Evolutionary conservation across 2,888 invertebrate genomes (phyloP), one percentile per base, ranked within the genome.

Genomic region (Melanargia galathea): DNA sequence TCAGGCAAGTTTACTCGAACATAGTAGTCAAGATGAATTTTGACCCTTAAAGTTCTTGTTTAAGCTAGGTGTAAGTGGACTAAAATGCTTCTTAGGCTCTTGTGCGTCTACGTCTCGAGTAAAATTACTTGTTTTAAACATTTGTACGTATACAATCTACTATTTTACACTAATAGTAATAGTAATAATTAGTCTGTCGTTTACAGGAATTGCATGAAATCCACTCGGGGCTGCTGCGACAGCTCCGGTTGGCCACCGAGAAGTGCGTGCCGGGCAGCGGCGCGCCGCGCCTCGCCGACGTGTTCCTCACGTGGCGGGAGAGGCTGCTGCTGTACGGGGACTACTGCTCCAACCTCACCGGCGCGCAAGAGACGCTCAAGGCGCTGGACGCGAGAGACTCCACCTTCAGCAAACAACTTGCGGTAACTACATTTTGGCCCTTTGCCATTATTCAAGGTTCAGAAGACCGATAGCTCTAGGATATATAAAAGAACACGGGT

Each of bases 331-430:
- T 98, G 61, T 99, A 99, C 80, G 99, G 98, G 13, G 96, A 97
- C 79, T 99, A 98, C 86, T 99, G 99, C 90, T 96, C 98, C 52
- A 97, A 98, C 85, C 93, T 99, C 66, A 96, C 97, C 0, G 92
- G 93, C 60, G 98, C 98, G n/a, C 97, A 98, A 80, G 95, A 95
- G 68, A 92, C 94, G 64, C 93, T 99, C 64, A 97, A 97, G 83
- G 94, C 95, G 46, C 80, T 95, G 5, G 95, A 95, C 73, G 92
- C 93, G 30, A 93, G 92, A 66, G 95, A 94, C 77, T 93, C 93
- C 67, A 77, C 84, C 4, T 91, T 96, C 69, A 94, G 93, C 76
- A 94, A 94, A 73, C 94, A 93, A 80, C 91, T 97, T 22, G 22
- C 35, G 18, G 58, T 58, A 24, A 58, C 35, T 20, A 10, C 1